These are phyloP conservation scores for Steinernema carpocapsae DNA, from an alignment of 2,888 invertebrate species.

Conservation along the genomic window DNA sequence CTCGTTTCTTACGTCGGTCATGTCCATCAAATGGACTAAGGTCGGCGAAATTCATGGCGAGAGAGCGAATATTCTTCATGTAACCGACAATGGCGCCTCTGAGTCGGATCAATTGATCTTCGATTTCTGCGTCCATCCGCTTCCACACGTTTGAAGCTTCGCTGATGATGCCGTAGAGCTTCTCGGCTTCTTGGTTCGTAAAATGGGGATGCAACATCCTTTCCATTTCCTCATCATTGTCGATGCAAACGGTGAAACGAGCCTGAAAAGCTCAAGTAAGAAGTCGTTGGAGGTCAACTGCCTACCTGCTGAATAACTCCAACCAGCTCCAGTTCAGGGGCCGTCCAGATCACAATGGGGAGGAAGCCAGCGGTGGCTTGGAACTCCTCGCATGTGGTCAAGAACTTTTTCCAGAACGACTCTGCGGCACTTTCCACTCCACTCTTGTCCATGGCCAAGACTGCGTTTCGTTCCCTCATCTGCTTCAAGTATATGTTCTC, in stretches of 20 bases:
- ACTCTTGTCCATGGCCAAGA: neutral
- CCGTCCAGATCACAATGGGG: neutral
- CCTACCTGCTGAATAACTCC: slow-evolving; percentile 17
- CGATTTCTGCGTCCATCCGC: no score
- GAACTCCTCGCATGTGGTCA: neutral
- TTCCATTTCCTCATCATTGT: neutral
- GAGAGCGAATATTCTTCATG: neutral
- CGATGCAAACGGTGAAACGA: neutral
- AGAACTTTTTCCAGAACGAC: neutral
- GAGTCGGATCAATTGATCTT: no score
- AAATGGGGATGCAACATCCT: neutral
- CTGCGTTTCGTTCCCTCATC: neutral
- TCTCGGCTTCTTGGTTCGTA: neutral
- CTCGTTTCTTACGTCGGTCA: neutral
- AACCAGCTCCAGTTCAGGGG: neutral
- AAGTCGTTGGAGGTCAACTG: no score
- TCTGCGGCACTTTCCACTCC: neutral
- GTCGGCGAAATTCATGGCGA: slow-evolving; percentile 7
- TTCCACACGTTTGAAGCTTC: neutral
- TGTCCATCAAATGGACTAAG: neutral
- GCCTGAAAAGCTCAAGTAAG: neutral
- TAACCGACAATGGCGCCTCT: neutral
- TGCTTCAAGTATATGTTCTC: neutral
- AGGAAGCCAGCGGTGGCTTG: neutral
- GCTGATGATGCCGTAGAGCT: neutral